phyloP scores from a whole-genome alignment of 1,140 invertebrate genomes.

The Anoplophora glabripennis region DNA sequence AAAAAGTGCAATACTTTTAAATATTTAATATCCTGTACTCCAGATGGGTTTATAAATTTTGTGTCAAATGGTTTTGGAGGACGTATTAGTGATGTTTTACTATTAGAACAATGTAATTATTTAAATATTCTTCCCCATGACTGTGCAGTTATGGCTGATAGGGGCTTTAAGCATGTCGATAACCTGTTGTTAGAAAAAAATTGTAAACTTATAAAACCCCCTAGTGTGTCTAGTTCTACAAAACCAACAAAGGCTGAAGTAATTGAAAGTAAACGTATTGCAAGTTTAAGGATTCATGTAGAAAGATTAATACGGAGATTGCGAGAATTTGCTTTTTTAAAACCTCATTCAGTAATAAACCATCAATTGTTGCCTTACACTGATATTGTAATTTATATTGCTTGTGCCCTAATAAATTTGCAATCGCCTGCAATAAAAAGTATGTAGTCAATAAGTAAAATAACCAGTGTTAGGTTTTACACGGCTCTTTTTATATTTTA shows the following conservation, averaged over 20 bases:
- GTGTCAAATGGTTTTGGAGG: no score
- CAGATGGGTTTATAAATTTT: no score
- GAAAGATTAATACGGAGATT: conserved; percentile 37
- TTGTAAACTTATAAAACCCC: conserved; percentile 44
- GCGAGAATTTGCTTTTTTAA: conserved; percentile 35
- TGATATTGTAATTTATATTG: conserved; percentile 31
- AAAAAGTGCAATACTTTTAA: no score
- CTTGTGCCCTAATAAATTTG: conserved; percentile 12
- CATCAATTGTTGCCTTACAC: conserved; percentile 23
- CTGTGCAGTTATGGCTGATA: conserved; percentile 47
- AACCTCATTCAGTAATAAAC: conserved; percentile 31
- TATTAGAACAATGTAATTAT: no score
- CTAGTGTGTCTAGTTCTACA: conserved; percentile 39
- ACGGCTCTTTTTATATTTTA: no score
- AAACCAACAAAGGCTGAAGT: conserved; percentile 31
- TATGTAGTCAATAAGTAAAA: no score
- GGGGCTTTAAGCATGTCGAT: conserved; percentile 45
- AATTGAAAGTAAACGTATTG: conserved; percentile 33
- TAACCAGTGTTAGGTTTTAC: no score
- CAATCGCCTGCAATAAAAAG: no score
- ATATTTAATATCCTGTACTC: no score
- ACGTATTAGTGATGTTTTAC: no score
- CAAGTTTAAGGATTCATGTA: conserved; percentile 36
- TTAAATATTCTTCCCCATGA: no score
- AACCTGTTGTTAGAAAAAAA: conserved; percentile 30